Evolutionary conservation across 92 coral and sea anemone genomes (phyloP), one percentile per base, ranked within the genome.

Genomic region (Phymanthus crucifer): DNA sequence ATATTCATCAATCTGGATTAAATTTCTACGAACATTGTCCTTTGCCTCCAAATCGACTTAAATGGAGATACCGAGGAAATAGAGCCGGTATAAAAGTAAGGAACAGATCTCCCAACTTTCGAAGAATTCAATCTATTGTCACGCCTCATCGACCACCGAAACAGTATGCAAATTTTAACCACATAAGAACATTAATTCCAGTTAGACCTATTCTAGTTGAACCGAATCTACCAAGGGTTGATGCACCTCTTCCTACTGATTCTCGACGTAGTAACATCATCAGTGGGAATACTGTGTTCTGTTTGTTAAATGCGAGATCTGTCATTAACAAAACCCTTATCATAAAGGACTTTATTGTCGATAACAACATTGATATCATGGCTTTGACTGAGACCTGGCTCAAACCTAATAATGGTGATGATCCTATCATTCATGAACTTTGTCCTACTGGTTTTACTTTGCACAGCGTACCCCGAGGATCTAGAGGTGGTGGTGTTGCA

Each of bases 401-500:
- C 17, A 56, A 17, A 24, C 38, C 72, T 38, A 47, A 77, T 67
- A 58, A 54, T 21, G 45, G 58, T 61, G 84, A 84, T 27, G 83
- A 84, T 43, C 65, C 11, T 18, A 84, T 70, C 18, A 70, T 78
- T 47, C 78, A 70, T 50, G 88, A 84, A 18, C 32, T 77, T 43
- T 84, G 88, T 84, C 84, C 88, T 46, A 78, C 57, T 24, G 88
- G 88, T 3, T 84, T 71, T 71, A 50, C 58, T 37, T 29, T 78
- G 13, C 47, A 78, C 40, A 77, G 38, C 29, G 83, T 78, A 9
- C 84, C 88, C 11, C 80, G 84, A 21, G 74, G 75, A 18, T 78
- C 79, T 12, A 84, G 88, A 71, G 84, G 88, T 78, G 88, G 83
- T 68, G 88, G 88, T 14, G 81, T 77, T 36, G 82, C 72, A 8